Conservation (phyloP, 2,888 invertebrate genomes). For the Drosophila subquinaria region DNA sequence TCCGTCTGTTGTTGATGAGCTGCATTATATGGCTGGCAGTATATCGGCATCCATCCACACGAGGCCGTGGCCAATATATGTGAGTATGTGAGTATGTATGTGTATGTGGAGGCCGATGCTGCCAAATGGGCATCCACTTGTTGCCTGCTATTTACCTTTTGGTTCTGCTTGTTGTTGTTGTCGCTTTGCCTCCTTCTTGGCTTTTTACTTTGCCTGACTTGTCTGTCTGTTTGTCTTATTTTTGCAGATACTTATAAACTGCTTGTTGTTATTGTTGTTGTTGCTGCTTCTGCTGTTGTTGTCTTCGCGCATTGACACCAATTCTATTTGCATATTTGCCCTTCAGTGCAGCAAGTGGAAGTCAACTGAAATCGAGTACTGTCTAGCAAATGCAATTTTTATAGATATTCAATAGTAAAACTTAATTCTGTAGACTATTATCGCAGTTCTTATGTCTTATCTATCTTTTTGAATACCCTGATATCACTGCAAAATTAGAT, state of each 20-base stretch:
- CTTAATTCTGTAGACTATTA: not conserved
- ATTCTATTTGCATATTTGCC: conserved; percentile 65
- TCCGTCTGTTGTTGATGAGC: conserved; percentile 72
- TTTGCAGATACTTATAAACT: conserved; percentile 28
- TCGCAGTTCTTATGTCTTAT: not conserved
- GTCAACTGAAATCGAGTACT: conserved; percentile 12
- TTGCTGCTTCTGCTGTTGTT: conserved; percentile 24
- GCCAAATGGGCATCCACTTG: conserved; percentile 75
- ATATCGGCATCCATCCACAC: conserved; percentile 58
- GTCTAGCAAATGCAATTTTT: conserved; percentile 21
- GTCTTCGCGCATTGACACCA: conserved; percentile 58
- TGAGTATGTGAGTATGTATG: too few relatives aligned
- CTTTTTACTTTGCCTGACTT: conserved; percentile 57
- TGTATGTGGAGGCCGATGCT: conserved; percentile 30
- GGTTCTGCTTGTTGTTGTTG: too few relatives aligned
- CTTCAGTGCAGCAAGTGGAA: conserved; percentile 35
- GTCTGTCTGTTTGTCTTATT: conserved; percentile 44
- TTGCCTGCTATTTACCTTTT: conserved; percentile 78
- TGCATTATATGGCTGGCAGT: conserved; percentile 78
- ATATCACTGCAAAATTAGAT: not conserved
- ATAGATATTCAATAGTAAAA: not conserved
- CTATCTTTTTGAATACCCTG: not conserved
- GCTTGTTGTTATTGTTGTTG: conserved; percentile 22
- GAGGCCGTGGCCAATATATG: conserved; percentile 51
- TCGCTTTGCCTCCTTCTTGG: conserved; percentile 50